Percentiles rank a stretch among this genome's conserved stretches.
phyloP scores from a whole-genome alignment of 2,888 invertebrate species.

The Athripsodes cinereus region DNA sequence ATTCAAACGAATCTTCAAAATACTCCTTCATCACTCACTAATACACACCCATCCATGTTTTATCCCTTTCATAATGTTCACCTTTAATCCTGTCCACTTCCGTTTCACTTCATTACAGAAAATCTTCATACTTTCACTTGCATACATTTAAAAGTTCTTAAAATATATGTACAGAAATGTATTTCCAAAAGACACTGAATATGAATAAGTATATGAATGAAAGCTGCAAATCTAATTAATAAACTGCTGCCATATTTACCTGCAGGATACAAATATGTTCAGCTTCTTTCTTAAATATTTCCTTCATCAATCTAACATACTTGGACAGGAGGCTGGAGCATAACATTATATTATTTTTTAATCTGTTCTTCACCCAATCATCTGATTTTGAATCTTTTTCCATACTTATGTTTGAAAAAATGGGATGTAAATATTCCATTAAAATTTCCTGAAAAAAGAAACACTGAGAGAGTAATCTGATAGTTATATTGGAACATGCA shows the following conservation, averaged over 20 bases:
- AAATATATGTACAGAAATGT: too few relatives aligned
- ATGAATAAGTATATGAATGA: background rate
- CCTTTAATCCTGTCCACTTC: too few relatives aligned
- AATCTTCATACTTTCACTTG: too few relatives aligned
- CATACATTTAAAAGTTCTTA: too few relatives aligned
- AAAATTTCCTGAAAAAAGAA: conserved; percentile 14
- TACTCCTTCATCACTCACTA: too few relatives aligned
- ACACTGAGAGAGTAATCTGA: too few relatives aligned
- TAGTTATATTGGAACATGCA: too few relatives aligned
- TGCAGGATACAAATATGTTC: conserved; percentile 10
- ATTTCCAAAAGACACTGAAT: conserved; percentile 3
- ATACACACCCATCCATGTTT: too few relatives aligned
- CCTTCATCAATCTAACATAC: conserved; percentile 19
- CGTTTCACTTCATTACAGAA: too few relatives aligned
- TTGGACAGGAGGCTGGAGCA: conserved; percentile 4
- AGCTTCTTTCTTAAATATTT: conserved; percentile 21
- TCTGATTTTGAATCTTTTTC: too few relatives aligned
- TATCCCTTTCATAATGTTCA: too few relatives aligned
- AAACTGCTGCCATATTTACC: conserved; percentile 4
- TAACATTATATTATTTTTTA: conserved; percentile 9
- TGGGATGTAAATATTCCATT: conserved; percentile 12
- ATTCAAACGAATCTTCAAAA: too few relatives aligned
- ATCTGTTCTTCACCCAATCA: background rate
- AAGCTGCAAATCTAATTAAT: background rate
- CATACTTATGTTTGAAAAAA: background rate